A percentile compares a stretch with the other conserved stretches of the same genome.
Conservation (phyloP, 2,113 vertebrate species). For the Pachypanchax playfairii region DNA sequence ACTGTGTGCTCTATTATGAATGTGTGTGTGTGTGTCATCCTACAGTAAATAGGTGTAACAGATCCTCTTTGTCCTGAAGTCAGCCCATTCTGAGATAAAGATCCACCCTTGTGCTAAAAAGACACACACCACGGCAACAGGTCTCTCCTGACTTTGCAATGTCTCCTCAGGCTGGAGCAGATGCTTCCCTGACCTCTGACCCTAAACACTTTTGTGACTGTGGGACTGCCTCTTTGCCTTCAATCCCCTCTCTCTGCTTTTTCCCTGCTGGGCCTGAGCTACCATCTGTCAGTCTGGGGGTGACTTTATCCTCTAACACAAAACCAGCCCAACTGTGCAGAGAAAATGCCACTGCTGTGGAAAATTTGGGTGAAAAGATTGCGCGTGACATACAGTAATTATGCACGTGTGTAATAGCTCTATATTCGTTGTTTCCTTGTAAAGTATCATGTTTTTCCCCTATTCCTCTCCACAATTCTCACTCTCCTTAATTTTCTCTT, state of each 20-base stretch:
- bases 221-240: constrained; percentile 72
- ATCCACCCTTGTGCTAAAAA: constrained; percentile 64
- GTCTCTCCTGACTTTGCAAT: constrained; percentile 74
- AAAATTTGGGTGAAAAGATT: constrained; percentile 38
- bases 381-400: constrained; percentile 29
- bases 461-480: neutral
- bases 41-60: constrained; percentile 56
- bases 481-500: neutral
- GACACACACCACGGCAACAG: constrained; percentile 78
- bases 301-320: constrained; percentile 69
- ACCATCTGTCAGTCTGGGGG: constrained; percentile 78
- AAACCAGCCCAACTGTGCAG: constrained; percentile 53
- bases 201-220: constrained; percentile 80
- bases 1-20: neutral
- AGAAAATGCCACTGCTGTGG: constrained; percentile 69
- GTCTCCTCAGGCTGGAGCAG: constrained; percentile 79
- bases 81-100: constrained; percentile 64
- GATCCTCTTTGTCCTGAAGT: constrained; percentile 67
- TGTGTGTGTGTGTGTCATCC: constrained; percentile 32
- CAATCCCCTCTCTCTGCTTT: constrained; percentile 55
- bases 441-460: neutral
- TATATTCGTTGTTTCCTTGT: neutral
- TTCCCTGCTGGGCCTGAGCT: constrained; percentile 64
- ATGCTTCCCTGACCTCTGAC: constrained; percentile 80
- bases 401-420: neutral